Percentiles rank a stretch among this genome's conserved stretches.
Evolutionary conservation across 2,888 invertebrate species (phyloP).

Genomic region (Apamea epomidion): DNA sequence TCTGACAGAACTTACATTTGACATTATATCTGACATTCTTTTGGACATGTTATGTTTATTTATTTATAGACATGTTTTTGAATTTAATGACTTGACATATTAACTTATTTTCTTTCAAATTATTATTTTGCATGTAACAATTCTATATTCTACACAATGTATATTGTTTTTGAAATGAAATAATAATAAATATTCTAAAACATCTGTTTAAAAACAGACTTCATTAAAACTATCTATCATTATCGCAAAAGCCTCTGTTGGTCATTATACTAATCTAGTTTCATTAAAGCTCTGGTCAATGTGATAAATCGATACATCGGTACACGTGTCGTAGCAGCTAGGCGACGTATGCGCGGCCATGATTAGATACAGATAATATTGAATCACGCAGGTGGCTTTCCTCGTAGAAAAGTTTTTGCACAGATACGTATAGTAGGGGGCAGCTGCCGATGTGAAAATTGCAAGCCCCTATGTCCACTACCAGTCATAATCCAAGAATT

Average conservation of each 20-base stretch:
- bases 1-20: no score
- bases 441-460: constrained; percentile 87
- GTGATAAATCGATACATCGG: constrained; percentile 58
- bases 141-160: no score
- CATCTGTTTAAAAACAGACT: constrained; percentile 21
- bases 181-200: constrained; percentile 16
- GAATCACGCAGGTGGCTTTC: constrained; percentile 86
- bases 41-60: no score
- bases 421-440: constrained; percentile 78
- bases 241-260: constrained; percentile 31
- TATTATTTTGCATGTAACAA: no score
- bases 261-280: constrained; percentile 51
- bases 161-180: no score
- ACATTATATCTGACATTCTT: no score
- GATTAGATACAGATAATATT: constrained; percentile 66
- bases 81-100: no score
- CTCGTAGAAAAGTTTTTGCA: constrained; percentile 87
- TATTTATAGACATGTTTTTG: no score
- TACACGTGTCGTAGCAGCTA: constrained; percentile 44
- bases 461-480: constrained; percentile 86
- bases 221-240: constrained; percentile 47
- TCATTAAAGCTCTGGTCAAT: constrained; percentile 41
- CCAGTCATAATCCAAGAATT: constrained; percentile 88
- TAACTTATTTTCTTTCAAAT: no score
- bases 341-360: constrained; percentile 47